Evolutionary conservation across 2,113 vertebrate species (phyloP).

Genomic region (Aegotheles bennettii): DNA sequence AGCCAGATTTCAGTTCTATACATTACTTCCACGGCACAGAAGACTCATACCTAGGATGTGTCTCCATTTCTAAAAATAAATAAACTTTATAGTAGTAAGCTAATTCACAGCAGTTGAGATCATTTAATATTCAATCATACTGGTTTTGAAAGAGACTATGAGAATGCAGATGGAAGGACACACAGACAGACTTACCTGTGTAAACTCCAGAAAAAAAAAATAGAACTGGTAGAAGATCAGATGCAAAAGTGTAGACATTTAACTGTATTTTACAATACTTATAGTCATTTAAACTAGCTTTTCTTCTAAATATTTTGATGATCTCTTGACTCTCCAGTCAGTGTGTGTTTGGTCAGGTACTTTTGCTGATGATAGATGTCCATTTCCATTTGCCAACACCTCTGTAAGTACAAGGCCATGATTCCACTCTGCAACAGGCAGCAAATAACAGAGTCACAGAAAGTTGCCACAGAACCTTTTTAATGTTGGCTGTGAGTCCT

Average conservation of each 20-base stretch:
- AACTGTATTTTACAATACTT: background rate
- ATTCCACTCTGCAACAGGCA: background rate
- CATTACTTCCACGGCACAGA: background rate
- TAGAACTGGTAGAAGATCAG: background rate
- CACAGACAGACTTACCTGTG: background rate
- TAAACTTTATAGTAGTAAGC: background rate
- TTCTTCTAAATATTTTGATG: background rate
- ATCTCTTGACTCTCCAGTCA: background rate
- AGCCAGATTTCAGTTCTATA: background rate
- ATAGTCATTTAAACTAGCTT: background rate
- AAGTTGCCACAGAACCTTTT: background rate
- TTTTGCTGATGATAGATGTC: background rate
- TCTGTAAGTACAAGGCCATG: background rate
- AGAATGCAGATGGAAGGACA: background rate
- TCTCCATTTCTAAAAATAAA: background rate
- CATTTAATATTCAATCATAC: too few species aligned
- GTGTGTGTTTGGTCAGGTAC: background rate
- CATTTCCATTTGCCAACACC: background rate
- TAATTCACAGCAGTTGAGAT: background rate
- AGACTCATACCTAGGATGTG: background rate
- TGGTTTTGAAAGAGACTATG: background rate
- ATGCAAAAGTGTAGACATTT: background rate
- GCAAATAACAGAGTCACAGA: background rate
- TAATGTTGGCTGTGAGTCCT: fast-evolving
- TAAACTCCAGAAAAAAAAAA: background rate